Conservation (phyloP, 2,797 vertebrate species). For the Sarcoramphus papa region DNA sequence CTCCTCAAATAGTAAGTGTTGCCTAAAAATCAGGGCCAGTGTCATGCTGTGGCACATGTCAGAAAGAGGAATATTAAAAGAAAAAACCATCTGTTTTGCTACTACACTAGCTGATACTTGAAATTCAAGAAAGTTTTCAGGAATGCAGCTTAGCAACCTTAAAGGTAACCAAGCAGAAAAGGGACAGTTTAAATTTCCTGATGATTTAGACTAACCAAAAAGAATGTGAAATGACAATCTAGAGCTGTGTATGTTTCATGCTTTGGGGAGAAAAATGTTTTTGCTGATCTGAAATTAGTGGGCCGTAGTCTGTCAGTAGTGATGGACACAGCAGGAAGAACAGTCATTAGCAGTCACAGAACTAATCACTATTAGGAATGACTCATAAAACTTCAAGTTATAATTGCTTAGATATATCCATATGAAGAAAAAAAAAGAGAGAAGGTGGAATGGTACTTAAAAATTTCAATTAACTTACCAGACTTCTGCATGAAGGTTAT, state of each 20-base stretch:
- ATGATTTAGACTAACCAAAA: background rate
- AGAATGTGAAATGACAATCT: background rate
- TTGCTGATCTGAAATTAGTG: background rate
- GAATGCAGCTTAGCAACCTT: background rate
- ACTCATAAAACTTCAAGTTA: background rate
- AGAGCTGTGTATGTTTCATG: background rate
- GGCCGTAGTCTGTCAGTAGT: background rate
- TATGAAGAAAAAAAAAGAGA: background rate
- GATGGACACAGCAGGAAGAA: background rate
- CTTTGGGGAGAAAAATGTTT: background rate
- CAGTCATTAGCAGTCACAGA: background rate
- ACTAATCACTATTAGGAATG: background rate
- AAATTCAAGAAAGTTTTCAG: background rate
- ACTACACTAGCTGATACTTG: background rate
- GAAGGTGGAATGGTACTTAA: background rate
- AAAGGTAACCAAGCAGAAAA: background rate
- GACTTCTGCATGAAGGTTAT: background rate
- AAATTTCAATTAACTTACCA: background rate
- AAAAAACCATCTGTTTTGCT: background rate
- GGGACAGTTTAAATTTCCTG: background rate
- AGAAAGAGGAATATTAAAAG: background rate
- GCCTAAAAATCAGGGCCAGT: background rate
- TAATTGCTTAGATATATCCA: background rate
- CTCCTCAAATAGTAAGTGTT: background rate
- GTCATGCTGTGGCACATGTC: background rate